These are phyloP conservation scores for Pituophis catenifer DNA, from an alignment of 2,113 vertebrate genomes.

Conservation along the genomic window DNA sequence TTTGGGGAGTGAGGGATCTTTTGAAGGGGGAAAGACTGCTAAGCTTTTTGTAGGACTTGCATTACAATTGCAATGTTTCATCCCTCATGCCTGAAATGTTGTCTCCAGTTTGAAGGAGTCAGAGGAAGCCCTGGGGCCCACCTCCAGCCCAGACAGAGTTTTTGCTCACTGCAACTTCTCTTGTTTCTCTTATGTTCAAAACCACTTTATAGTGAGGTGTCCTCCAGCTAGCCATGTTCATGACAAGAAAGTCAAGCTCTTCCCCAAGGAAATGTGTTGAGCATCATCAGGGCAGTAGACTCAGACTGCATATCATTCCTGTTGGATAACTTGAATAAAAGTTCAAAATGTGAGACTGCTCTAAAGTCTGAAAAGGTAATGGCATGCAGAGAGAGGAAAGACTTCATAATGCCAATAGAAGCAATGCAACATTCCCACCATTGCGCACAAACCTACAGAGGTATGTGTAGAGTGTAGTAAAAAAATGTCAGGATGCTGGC, in stretches of 20 bases:
- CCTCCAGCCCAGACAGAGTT: not conserved
- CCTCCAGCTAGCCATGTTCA: not conserved
- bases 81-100: not conserved
- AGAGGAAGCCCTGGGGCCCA: not conserved
- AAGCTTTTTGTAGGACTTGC: not conserved
- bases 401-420: not conserved
- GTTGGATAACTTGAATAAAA: not conserved
- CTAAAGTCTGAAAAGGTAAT: not conserved
- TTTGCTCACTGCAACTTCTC: not conserved
- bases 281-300: not conserved
- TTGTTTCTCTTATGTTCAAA: not conserved
- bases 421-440: not conserved
- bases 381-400: not conserved
- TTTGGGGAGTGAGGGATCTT: not conserved
- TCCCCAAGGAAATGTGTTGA: not conserved
- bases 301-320: not conserved
- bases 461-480: not conserved
- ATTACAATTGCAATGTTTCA: not conserved
- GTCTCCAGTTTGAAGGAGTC: not conserved
- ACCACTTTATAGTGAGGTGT: not conserved
- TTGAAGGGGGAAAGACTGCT: not conserved
- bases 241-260: not conserved
- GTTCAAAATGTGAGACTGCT: not conserved
- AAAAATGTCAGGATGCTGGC: not conserved
- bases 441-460: not conserved